Conservation (phyloP, 2,888 invertebrate genomes). For the Eupithecia vulgata region DNA sequence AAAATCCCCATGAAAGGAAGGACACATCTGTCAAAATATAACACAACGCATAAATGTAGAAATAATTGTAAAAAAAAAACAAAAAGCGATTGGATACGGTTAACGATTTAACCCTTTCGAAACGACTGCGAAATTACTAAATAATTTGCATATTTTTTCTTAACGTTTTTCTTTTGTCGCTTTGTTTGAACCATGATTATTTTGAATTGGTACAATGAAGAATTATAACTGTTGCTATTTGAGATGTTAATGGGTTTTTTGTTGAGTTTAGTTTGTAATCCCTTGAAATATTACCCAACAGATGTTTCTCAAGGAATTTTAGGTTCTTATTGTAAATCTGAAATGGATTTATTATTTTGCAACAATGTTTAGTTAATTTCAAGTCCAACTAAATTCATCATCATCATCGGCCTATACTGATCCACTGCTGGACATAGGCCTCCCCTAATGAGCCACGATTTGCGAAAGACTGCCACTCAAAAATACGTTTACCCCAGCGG, state of each 20-base stretch:
- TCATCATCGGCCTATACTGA: no score
- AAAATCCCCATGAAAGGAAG: slow-evolving; percentile 25
- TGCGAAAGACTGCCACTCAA: no score
- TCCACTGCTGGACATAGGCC: no score
- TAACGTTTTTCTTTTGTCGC: slow-evolving; percentile 56
- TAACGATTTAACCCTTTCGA: slow-evolving; percentile 54
- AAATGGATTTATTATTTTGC: neutral
- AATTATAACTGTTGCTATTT: slow-evolving; percentile 71
- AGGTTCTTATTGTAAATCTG: slow-evolving; percentile 13
- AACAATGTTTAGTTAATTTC: neutral
- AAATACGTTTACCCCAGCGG: no score
- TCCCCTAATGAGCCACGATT: no score
- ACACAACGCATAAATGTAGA: slow-evolving; percentile 41
- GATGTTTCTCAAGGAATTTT: slow-evolving; percentile 45
- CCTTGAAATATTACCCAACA: slow-evolving; percentile 52
- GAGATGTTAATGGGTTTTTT: slow-evolving; percentile 77
- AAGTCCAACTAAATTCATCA: neutral
- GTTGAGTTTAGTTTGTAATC: slow-evolving; percentile 52
- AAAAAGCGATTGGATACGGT: slow-evolving; percentile 52
- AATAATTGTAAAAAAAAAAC: slow-evolving; percentile 49
- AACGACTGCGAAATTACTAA: slow-evolving; percentile 47
- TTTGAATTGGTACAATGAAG: slow-evolving; percentile 65
- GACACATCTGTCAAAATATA: slow-evolving; percentile 42
- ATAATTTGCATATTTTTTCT: slow-evolving; percentile 72
- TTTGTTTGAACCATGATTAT: slow-evolving; percentile 66